Conservation (phyloP, 2,113 vertebrate genomes). For the Xiphophorus couchianus region DNA sequence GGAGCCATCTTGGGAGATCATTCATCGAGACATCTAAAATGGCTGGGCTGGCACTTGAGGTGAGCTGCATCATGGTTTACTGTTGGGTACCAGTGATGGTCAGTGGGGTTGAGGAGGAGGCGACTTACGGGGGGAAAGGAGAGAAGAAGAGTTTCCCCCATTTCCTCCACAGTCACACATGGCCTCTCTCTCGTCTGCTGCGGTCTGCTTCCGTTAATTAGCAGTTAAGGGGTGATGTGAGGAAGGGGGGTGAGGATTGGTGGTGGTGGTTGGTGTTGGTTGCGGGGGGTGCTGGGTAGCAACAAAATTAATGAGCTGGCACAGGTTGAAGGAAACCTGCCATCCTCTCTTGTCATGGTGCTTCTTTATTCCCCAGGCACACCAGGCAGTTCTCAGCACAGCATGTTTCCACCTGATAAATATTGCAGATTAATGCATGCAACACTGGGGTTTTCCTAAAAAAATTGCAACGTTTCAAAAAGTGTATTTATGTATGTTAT, state of each 20-base stretch:
- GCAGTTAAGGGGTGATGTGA: constrained; percentile 74
- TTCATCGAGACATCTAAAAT: constrained; percentile 77
- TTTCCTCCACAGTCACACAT: constrained; percentile 76
- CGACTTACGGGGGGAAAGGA: constrained; percentile 34
- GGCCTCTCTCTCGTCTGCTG: constrained; percentile 68
- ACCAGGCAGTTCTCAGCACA: constrained; percentile 38
- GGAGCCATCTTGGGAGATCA: constrained; percentile 83
- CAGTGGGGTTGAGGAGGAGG: constrained; percentile 20
- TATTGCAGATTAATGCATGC: constrained; percentile 30
- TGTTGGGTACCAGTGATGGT: constrained; percentile 60
- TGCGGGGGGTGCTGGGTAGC: constrained; percentile 48
- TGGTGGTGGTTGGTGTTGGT: constrained; percentile 47
- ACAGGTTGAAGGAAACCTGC: constrained; percentile 79
- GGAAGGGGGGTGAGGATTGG: constrained; percentile 30
- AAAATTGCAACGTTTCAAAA: constrained; percentile 30
- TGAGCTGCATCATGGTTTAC: constrained; percentile 77
- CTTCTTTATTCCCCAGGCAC: constrained; percentile 58
- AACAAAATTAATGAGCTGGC: constrained; percentile 83
- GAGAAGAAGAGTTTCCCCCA: constrained; percentile 58
- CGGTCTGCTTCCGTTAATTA: constrained; percentile 81
- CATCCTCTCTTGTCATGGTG: constrained; percentile 77
- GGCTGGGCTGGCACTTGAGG: constrained; percentile 81
- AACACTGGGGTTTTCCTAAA: constrained; percentile 8
- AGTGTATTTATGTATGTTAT: background rate
- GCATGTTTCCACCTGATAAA: constrained; percentile 44